Evolutionary conservation across 2,888 invertebrate genomes (phyloP), one percentile per base, ranked within the genome.

Genomic region (Lepidochrysops patricia): DNA sequence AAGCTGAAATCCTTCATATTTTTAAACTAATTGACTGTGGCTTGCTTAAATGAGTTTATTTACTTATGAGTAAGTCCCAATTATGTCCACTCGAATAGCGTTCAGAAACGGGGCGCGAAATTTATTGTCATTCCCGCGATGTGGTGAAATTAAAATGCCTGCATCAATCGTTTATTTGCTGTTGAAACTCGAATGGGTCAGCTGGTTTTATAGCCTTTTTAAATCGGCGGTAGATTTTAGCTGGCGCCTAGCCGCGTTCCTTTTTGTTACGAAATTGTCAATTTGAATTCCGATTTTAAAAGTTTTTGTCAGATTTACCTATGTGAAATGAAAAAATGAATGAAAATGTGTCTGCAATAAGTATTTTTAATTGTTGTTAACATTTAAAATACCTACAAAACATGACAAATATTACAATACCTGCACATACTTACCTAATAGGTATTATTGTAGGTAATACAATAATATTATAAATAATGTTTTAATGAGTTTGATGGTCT

Each of bases 61-160:
- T 60, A 60, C 26, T 57, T 61, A 57, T 66, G 67, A 67, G 61
- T 67, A 65, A 66, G 34, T 48, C 61, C 61, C 57, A 66, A 67
- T 66, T 64, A 66, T 57, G 60, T 61, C 57, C 58, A 60, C 50
- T 48, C 61, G 49, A 61, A 62, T 62, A 66, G 23, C 48, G 60
- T 54, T 60, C 61, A 56, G 57, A 62, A 61, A 63, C 57, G 61
- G 57, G 37, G 52, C 59, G 62, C 60, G 15, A 62, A 64, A 66
- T 67, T 64, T 67, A 67, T 64, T 65, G 37, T 59, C 54, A 54
- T 54, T 54, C 43, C 43, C 19, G 27, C 19, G 54, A 54, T 32
- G 54, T 54, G 54, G 54, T 54, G 32, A 54, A 54, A 54, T 54
- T 54, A 54, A 54, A 54, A 54, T 32, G 54, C 54, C 54, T 19